Percentiles rank a stretch among this genome's conserved stretches.
These are phyloP conservation scores for Lasioglossum oenotherae DNA, from an alignment of 2,888 invertebrate genomes.

Conservation along the genomic window DNA sequence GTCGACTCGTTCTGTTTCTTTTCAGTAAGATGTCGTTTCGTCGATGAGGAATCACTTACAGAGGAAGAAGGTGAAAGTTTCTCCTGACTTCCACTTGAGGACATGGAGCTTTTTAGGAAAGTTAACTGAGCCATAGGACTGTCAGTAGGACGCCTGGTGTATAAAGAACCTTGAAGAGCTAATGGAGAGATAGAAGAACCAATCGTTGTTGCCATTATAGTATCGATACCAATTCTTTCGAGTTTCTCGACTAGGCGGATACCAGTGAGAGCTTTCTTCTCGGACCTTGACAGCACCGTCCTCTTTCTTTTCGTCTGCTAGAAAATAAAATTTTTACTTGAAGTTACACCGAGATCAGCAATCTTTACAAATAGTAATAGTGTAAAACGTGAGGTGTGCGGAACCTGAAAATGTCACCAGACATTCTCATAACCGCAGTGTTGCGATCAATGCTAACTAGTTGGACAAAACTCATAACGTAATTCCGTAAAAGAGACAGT, in stretches of 20 bases:
- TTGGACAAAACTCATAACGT: too few species aligned
- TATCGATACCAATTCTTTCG: slow-evolving; percentile 89
- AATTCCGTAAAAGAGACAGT: too few species aligned
- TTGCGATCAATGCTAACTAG: too few species aligned
- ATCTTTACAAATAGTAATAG: background rate
- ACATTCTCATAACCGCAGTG: too few species aligned
- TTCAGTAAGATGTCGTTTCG: slow-evolving; percentile 18
- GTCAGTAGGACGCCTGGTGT: slow-evolving; percentile 87
- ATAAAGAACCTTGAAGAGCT: slow-evolving; percentile 87
- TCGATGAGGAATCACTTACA: slow-evolving; percentile 56
- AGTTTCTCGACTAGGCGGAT: slow-evolving; percentile 88
- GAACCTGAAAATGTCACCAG: background rate
- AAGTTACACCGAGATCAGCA: background rate
- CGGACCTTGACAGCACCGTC: slow-evolving; percentile 80
- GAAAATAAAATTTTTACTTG: slow-evolving; percentile 50
- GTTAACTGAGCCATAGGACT: slow-evolving; percentile 93
- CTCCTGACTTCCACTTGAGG: slow-evolving; percentile 83
- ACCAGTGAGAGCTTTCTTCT: slow-evolving; percentile 84
- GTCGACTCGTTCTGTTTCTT: slow-evolving; percentile 76
- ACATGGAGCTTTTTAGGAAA: slow-evolving; percentile 87
- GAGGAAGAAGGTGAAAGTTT: slow-evolving; percentile 75
- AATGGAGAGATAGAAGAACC: slow-evolving; percentile 87
- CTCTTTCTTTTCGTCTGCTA: slow-evolving; percentile 75
- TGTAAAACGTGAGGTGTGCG: background rate
- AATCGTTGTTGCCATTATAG: slow-evolving; percentile 88